Base-by-base conservation (phyloP, 1,140 invertebrate species). In the Delia radicum region DNA sequence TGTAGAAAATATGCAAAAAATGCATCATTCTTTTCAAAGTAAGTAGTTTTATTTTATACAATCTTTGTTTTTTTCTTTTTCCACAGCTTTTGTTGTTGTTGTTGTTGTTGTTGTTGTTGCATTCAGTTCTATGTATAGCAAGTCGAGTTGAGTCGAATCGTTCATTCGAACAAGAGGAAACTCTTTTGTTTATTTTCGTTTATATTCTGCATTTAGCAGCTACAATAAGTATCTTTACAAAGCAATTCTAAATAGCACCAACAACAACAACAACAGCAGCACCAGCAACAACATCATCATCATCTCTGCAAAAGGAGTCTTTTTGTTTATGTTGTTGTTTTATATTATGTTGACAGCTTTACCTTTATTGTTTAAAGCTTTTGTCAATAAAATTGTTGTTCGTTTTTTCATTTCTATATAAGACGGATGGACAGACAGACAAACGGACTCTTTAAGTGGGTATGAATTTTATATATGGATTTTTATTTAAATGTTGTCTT, bases 201-300 rank as follows among this genome's bases (percentile, higher is more conserved):
- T 15, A 42, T 42, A 15, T 65, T 65, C 27, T 65, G 62, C 62
- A 65, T 65, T 65, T 65, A 65, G 62, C 62, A 65, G 62, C 21
- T 65, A 29, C n/a, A 65, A 65, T 28, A 26, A 65, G 1, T 42
- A n/a, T n/a, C n/a, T n/a, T n/a, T n/a, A n/a, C n/a, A n/a, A n/a
- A n/a, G n/a, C n/a, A n/a, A n/a, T n/a, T n/a, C n/a, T n/a, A n/a
- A n/a, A n/a, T 42, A 42, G 37, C 12, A n/a, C n/a, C n/a, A 42
- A 42, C 37, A 42, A 42, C 37, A 42, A 42, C 37, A 42, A 42
- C 37, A 42, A 42, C 31, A 10, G 10, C 31, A 33, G 10, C 31
- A 33, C 4, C 31, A 33, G 31, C 37, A 15, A 15, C 37, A 42
- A 42, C 37, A 42, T 42, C n/a, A 42, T n/a, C n/a, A n/a, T n/a